These are phyloP conservation scores for Eurystomus glaucurus DNA, from an alignment of 2,797 vertebrate species.

Conservation along the genomic window DNA sequence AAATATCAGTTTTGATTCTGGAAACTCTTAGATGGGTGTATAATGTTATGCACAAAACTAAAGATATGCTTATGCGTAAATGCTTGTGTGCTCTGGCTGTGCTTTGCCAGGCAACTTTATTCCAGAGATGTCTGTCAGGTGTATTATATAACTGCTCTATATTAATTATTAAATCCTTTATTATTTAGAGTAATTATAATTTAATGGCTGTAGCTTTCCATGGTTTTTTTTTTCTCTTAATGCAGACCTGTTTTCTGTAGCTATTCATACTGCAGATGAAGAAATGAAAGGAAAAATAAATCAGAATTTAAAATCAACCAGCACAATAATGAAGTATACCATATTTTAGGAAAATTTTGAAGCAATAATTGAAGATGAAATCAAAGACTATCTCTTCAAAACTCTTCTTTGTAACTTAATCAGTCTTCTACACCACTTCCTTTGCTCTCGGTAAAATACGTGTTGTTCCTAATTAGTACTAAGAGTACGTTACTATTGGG, in stretches of 20 bases:
- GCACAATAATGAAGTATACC: background rate
- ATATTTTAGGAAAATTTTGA: background rate
- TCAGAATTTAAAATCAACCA: background rate
- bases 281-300: conserved; percentile 1
- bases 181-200: conserved; percentile 64
- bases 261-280: background rate
- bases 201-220: conserved; percentile 50
- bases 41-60: background rate
- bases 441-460: background rate
- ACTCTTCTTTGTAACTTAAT: background rate
- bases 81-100: background rate
- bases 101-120: background rate
- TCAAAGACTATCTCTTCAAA: background rate
- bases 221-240: background rate
- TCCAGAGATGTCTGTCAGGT: conserved; percentile 34
- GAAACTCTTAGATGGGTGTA: background rate
- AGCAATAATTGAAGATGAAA: background rate
- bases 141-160: conserved; percentile 49
- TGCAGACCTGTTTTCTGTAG: background rate
- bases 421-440: background rate
- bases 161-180: conserved; percentile 61
- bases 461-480: background rate
- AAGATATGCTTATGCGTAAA: background rate
- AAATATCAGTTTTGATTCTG: background rate
- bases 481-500: background rate